Conservation (phyloP, 2,797 vertebrate species). For the Molossus alvarezi region DNA sequence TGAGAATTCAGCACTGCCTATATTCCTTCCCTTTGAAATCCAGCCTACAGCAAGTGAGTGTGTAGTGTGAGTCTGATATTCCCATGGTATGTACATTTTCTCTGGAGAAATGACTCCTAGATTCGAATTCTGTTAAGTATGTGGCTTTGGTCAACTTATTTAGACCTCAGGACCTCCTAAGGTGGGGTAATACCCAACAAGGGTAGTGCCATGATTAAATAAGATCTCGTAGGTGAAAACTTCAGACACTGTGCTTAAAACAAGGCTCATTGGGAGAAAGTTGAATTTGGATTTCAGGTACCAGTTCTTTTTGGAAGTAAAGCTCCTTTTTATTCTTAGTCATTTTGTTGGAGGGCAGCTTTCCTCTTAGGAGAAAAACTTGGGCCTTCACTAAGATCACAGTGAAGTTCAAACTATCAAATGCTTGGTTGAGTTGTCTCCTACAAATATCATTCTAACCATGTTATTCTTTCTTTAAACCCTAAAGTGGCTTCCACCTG, state of each 20-base stretch:
- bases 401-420: constrained; percentile 47
- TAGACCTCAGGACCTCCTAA: not conserved
- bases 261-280: not conserved
- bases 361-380: constrained; percentile 57
- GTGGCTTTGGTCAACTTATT: not conserved
- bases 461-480: constrained; percentile 27
- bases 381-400: constrained; percentile 30
- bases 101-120: not conserved
- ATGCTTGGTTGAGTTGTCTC: constrained; percentile 6
- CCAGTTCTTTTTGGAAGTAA: constrained; percentile 1
- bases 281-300: not conserved
- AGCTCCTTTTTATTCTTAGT: not conserved
- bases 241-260: not conserved
- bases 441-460: constrained; percentile 1
- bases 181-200: not conserved
- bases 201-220: not conserved
- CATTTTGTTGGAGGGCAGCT: constrained; percentile 6
- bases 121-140: not conserved
- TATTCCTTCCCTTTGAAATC: not conserved
- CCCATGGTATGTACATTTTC: not conserved
- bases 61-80: not conserved
- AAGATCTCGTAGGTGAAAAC: not conserved
- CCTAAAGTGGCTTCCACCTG: not conserved
- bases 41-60: not conserved
- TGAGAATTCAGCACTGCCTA: constrained; percentile 23